phyloP scores from a whole-genome alignment of 1,140 invertebrate species.

The Drosophila nigrodunni region DNA sequence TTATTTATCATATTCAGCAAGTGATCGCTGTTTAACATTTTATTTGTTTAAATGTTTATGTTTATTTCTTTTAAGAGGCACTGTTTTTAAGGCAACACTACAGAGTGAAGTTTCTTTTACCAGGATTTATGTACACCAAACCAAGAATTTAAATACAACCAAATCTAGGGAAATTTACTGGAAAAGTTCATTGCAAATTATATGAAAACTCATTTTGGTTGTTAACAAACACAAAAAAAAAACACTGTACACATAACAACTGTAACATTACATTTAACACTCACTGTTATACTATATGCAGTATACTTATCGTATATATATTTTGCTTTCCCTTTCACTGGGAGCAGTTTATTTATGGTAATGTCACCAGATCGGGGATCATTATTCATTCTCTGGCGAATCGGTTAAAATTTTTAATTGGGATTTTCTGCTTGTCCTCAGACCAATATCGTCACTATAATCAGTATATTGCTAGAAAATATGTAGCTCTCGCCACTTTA shows the following conservation, averaged over 20 bases:
- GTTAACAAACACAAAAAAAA: not conserved
- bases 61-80: conserved; percentile 82
- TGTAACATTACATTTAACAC: conserved; percentile 48
- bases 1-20: conserved; percentile 44
- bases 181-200: conserved; percentile 68
- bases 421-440: conserved; percentile 11
- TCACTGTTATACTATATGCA: conserved; percentile 31
- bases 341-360: conserved; percentile 3
- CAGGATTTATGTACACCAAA: conserved; percentile 55
- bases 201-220: conserved; percentile 45
- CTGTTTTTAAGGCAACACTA: conserved; percentile 85
- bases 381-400: conserved; percentile 1
- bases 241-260: conserved; percentile 30
- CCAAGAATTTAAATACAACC: conserved; percentile 21
- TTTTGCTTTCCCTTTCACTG: not conserved
- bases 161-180: conserved; percentile 45
- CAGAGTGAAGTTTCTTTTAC: conserved; percentile 82
- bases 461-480: conserved; percentile 55
- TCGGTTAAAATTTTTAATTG: not conserved
- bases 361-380: conserved; percentile 1
- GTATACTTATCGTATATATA: not conserved
- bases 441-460: conserved; percentile 15
- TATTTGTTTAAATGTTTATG: conserved; percentile 38
- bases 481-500: conserved; percentile 42
- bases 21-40: conserved; percentile 52